A percentile compares a stretch with the other conserved stretches of the same genome.
Conservation (phyloP, 2,888 invertebrate species). For the Caenorhabditis sinica region DNA sequence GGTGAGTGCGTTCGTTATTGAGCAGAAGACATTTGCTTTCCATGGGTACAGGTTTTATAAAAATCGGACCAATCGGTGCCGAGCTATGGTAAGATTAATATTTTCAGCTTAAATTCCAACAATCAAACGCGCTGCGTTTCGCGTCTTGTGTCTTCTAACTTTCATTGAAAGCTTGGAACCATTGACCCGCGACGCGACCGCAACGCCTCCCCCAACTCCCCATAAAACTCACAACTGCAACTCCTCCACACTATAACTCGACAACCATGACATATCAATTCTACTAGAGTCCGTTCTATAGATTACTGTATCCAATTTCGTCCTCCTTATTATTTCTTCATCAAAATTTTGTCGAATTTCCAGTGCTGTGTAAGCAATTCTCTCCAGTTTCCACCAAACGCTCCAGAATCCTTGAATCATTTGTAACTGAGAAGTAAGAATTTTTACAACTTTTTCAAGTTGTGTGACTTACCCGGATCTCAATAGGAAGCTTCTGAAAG, state of each 20-base stretch:
- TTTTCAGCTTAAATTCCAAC: background rate
- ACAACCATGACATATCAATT: slow-evolving; percentile 44
- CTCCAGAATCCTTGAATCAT: slow-evolving; percentile 55
- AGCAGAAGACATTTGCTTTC: background rate
- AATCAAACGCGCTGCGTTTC: no score
- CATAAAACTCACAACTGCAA: slow-evolving; percentile 19
- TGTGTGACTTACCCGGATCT: slow-evolving; percentile 40
- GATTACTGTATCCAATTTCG: background rate
- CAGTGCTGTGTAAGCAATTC: background rate
- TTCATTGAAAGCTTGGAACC: no score
- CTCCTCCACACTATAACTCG: slow-evolving; percentile 19
- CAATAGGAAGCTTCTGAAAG: slow-evolving; percentile 39
- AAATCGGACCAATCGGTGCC: background rate
- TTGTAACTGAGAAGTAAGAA: slow-evolving; percentile 20
- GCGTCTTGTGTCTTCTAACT: no score
- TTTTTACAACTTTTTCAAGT: background rate
- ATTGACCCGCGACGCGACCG: background rate
- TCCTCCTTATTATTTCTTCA: background rate
- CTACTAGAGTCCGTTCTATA: background rate
- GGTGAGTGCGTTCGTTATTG: no score
- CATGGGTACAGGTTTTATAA: background rate
- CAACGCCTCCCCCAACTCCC: background rate
- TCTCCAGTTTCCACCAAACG: slow-evolving; percentile 46
- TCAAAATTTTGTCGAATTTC: background rate
- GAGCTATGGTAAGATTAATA: background rate